Base-by-base conservation (phyloP, 2,797 vertebrate species). In the Oophaga sylvatica region DNA sequence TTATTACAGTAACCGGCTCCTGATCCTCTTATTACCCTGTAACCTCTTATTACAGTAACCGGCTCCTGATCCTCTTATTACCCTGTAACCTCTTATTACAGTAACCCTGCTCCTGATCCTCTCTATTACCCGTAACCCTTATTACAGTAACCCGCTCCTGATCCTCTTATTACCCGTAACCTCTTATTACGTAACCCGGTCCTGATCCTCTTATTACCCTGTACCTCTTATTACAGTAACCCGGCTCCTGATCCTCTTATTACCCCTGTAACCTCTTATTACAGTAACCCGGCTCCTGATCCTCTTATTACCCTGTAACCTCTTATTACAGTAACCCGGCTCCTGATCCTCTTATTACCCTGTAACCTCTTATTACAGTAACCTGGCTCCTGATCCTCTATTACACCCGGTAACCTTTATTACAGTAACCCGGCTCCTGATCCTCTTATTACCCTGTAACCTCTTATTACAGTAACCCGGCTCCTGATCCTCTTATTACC, bases 201-300 rank as follows among this genome's bases (percentile, higher is more conserved):
- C 81, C 85, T 80, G 41, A n/a, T 22, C 31, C 45, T 65, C 13
- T 62, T 71, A 75, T 75, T 75, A 75, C 71, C 35, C 35, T 48
- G 41, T 75, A 75, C 84, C 57, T 65, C 62, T 79, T 80, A 63
- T 84, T 86, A 63, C 80, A 81, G 84, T 87, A 81, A 88, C 87
- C 87, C 63, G 31, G 65, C 77, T 62, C 79, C 82, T 78, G 60
- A 85, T 75, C 35, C 48, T 82, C 20, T 60, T 76, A 79, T 85
- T 87, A 67, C 81, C 73, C 78, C 12, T 29, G 57, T 35, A 81
- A 35, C n/a, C 65, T 78, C 73, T 68, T 88, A 73, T 84, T 87
- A 81, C 75, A 85, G 59, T 85, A 85, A 88, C 81, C 87, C 63
- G 31, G 56, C 77, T 73, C 62, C 60, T 68, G 84, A 79, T 26